Evolutionary conservation across 2,888 invertebrate genomes (phyloP), one percentile per base, ranked within the genome.

Genomic region (Sarcophaga caerulescens): DNA sequence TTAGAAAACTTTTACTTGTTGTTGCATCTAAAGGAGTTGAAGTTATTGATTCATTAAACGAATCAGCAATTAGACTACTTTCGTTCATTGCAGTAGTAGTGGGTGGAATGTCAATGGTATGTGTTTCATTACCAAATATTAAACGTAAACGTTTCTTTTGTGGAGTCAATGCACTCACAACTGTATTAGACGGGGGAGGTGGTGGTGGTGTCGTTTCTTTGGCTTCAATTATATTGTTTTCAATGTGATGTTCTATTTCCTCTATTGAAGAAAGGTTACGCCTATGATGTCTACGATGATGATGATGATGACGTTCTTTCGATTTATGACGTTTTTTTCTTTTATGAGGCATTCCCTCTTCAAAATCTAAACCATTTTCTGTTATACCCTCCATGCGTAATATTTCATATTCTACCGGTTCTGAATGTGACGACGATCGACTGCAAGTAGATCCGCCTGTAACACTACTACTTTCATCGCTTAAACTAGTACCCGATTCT

Each of bases 101-200:
- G 60, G 96, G 95, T 93, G 97, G 97, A 94, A 98, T 95, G 94
- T 97, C 96, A 92, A 97, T 97, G 92, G 97, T 97, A 92, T 96
- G 96, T 91, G 97, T 96, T 93, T 98, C 98, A 93, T 97, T 97
- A 89, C 98, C 97, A 91, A 98, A 96, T 90, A 97, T 97, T 91
- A 98, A 94, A 91, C 97, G 95, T 92, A 98, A 94, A 91, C 98
- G 95, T 94, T 98, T 98, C 95, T 96, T 96, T 74, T 96, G 95
- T 88, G 96, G 96, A 90, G 95, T 94, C 57, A 86, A 82, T n/a
- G 86, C 10, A 75, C 75, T 59, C 63, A 75, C 69, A 8, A 80
- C 60, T 60, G 68, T 19, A 11, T 70, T 63, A 11, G 76, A 60
- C 25, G 85, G n/a, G 21, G 79, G 44, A 11, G 70, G 70, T 12